Base-by-base conservation (phyloP, 1,140 invertebrate genomes). In the Phthorimaea operculella region DNA sequence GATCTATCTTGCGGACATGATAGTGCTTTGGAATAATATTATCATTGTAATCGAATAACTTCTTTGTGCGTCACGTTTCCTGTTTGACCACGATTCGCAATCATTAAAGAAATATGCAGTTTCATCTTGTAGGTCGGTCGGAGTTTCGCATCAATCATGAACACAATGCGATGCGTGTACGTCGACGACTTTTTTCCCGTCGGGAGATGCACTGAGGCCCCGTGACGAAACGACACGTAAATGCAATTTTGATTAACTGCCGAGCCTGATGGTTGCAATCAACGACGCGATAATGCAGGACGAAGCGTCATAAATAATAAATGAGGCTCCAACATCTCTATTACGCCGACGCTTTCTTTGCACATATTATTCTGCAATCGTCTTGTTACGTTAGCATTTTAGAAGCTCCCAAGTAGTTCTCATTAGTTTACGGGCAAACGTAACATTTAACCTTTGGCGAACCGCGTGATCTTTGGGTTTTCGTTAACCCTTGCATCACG, bases 211-310 rank as follows among this genome's bases (percentile, higher is more conserved):
- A 52, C 61, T 66, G 67, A 59, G 60, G 60, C 55, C 59, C 76
- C 77, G 72, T 77, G 71, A 79, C 74, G 62, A 74, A 76, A 74
- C 57, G 66, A 61, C 61, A 69, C 65, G 66, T 80, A 83, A 55
- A 83, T 78, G 75, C 71, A 81, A 77, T 79, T 80, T 78, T 80
- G 79, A 83, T 83, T 76, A 76, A 74, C 68, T 47, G 16, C 44
- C 16, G 44, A 47, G 16, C 11, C 16, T 9, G 14, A 47, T 39
- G 36, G 3, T 47, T 17, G 44, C 16, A 47, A 47, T 47, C 44
- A 47, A 9, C 44, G 15, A 1, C 44, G 44, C 15, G 16, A 47
- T 47, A 17, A 47, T 47, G 44, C 16, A 17, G 14, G 44, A 47
- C 15, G 44, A 9, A 47, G 44, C 16, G 16, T 47, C 16, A 47